These are phyloP conservation scores for Crypturellus tataupa DNA, from an alignment of 2,797 vertebrate species.

Conservation along the genomic window DNA sequence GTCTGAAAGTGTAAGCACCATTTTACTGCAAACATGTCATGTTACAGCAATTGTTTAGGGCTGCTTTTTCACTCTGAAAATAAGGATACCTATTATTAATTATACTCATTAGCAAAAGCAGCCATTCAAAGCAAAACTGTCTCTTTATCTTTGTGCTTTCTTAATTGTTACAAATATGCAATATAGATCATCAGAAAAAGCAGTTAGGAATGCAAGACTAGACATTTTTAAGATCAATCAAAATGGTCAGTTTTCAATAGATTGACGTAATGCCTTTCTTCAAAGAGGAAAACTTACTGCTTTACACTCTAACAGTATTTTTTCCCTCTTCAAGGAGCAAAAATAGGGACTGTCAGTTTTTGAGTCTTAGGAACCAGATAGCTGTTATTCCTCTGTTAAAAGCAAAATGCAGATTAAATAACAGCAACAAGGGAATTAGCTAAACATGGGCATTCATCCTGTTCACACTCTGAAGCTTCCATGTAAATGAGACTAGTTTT, in stretches of 20 bases:
- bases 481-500: slow-evolving; percentile 30
- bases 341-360: background rate
- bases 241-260: background rate
- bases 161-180: background rate
- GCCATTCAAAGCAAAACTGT: background rate
- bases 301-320: background rate
- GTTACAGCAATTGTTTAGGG: background rate
- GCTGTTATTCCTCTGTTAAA: background rate
- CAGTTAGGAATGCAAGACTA: background rate
- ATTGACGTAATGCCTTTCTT: background rate
- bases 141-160: background rate
- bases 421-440: background rate
- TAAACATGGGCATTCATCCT: background rate
- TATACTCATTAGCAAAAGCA: background rate
- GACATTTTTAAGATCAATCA: background rate
- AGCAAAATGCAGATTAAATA: slow-evolving; percentile 3
- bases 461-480: background rate
- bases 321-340: background rate
- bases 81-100: background rate
- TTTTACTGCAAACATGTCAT: background rate
- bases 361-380: background rate
- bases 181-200: background rate
- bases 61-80: background rate
- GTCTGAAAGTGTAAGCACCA: background rate
- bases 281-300: background rate